Evolutionary conservation across 1,140 invertebrate species (phyloP).

Genomic region (Trialeurodes vaporariorum): DNA sequence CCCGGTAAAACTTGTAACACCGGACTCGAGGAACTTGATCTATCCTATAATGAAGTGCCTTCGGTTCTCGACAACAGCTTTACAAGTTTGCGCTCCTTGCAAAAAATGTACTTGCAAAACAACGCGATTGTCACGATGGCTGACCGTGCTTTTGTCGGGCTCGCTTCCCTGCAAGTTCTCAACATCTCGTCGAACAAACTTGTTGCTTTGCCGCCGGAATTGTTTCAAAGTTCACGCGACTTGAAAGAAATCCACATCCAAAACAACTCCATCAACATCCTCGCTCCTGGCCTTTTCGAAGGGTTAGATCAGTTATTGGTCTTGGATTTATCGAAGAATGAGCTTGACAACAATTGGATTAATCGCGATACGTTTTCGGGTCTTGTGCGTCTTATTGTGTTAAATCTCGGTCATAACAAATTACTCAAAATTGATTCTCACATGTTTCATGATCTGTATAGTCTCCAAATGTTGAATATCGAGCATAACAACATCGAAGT

Average conservation of each 20-base stretch:
- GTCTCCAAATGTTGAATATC: conserved; percentile 67
- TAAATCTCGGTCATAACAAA: conserved; percentile 81
- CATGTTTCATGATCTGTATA: conserved; percentile 67
- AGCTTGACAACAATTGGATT: conserved; percentile 71
- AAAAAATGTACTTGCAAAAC: conserved; percentile 62
- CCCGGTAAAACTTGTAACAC: conserved; percentile 47
- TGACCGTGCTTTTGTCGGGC: conserved; percentile 62
- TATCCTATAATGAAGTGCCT: conserved; percentile 71
- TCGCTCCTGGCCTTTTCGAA: conserved; percentile 66
- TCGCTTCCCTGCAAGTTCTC: conserved; percentile 64
- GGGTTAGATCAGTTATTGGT: conserved; percentile 73
- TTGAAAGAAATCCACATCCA: conserved; percentile 59
- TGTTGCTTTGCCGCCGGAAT: conserved; percentile 65
- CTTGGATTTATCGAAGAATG: conserved; percentile 77
- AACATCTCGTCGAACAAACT: conserved; percentile 80
- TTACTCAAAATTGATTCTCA: conserved; percentile 65
- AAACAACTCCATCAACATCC: conserved; percentile 73
- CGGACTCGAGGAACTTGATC: conserved; percentile 68
- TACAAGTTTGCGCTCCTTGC: conserved; percentile 56
- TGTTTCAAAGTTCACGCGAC: conserved; percentile 70
- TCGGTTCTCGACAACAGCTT: conserved; percentile 67
- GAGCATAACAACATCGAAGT: conserved; percentile 66
- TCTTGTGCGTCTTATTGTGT: conserved; percentile 68
- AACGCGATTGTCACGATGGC: conserved; percentile 77
- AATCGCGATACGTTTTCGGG: conserved; percentile 71